Conservation (phyloP, 2,797 vertebrate species). For the Vespertilio murinus region DNA sequence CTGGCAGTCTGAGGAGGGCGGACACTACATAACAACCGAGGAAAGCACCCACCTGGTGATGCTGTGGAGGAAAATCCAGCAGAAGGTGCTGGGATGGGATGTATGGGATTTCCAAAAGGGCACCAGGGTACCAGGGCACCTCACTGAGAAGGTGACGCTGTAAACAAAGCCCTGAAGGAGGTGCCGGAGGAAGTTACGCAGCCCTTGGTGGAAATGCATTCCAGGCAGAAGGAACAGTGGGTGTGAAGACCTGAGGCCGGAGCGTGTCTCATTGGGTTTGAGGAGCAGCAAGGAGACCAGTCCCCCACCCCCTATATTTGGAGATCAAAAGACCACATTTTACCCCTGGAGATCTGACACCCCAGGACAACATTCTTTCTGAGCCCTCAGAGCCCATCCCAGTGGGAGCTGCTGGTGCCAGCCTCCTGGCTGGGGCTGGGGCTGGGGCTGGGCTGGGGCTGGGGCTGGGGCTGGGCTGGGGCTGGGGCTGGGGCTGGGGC, state of each 20-base stretch:
- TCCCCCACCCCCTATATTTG: neutral
- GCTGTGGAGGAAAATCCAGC: neutral
- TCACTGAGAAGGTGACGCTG: neutral
- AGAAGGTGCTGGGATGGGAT: neutral
- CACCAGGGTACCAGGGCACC: neutral
- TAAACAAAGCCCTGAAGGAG: constrained; percentile 19
- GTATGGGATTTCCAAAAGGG: neutral
- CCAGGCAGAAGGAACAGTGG: neutral
- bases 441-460: neutral
- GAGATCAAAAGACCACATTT: constrained; percentile 15
- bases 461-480: neutral
- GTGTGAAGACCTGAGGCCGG: constrained; percentile 21
- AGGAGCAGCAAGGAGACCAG: neutral
- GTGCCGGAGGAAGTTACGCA: neutral
- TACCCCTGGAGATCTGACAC: neutral
- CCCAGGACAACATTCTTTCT: neutral
- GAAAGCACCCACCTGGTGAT: neutral
- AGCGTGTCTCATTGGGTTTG: neutral
- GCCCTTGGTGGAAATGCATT: neutral
- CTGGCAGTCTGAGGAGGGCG: neutral
- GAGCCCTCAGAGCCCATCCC: neutral
- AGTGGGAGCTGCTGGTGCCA: neutral
- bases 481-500: neutral
- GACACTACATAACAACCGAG: neutral
- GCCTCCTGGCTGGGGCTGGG: neutral